These are phyloP conservation scores for Drosophila ezoana DNA, from an alignment of 2,888 invertebrate species.

Conservation along the genomic window DNA sequence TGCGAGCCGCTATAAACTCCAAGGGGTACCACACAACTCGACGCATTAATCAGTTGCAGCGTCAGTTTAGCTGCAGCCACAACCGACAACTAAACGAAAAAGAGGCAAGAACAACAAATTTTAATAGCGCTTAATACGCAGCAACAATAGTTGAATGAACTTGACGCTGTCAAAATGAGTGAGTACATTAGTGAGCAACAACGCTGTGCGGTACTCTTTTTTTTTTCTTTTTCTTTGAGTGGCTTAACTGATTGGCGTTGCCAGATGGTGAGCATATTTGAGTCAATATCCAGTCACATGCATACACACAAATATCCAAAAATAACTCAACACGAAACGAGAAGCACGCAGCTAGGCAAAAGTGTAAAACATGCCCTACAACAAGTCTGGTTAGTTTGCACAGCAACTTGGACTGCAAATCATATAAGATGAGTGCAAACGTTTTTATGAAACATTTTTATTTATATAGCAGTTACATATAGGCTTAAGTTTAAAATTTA, in stretches of 20 bases:
- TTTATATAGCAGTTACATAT: slow-evolving; percentile 59
- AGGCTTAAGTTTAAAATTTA: slow-evolving; percentile 54
- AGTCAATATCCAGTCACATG: slow-evolving; percentile 19
- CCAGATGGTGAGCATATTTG: slow-evolving; percentile 42
- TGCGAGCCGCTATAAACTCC: neutral
- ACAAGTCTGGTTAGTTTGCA: slow-evolving; percentile 5
- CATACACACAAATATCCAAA: slow-evolving; percentile 37
- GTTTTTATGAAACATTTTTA: slow-evolving; percentile 58
- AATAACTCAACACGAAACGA: slow-evolving; percentile 51
- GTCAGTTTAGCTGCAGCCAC: slow-evolving; percentile 16
- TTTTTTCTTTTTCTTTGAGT: slow-evolving; percentile 28
- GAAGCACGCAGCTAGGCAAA: neutral
- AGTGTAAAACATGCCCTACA: slow-evolving; percentile 13
- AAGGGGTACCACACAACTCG: neutral
- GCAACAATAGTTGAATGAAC: slow-evolving; percentile 53
- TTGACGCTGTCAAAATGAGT: slow-evolving; percentile 23
- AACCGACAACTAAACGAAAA: slow-evolving; percentile 10
- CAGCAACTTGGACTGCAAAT: neutral
- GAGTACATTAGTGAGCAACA: slow-evolving; percentile 1
- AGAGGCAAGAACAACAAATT: slow-evolving; percentile 2
- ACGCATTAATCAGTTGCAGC: slow-evolving; percentile 14
- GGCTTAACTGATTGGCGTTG: slow-evolving; percentile 19
- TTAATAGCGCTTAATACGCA: slow-evolving; percentile 18
- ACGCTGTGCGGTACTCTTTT: neutral
- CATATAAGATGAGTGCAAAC: too few relatives aligned